phyloP scores from a whole-genome alignment of 2,113 vertebrate species.

The Crocuta crocuta region DNA sequence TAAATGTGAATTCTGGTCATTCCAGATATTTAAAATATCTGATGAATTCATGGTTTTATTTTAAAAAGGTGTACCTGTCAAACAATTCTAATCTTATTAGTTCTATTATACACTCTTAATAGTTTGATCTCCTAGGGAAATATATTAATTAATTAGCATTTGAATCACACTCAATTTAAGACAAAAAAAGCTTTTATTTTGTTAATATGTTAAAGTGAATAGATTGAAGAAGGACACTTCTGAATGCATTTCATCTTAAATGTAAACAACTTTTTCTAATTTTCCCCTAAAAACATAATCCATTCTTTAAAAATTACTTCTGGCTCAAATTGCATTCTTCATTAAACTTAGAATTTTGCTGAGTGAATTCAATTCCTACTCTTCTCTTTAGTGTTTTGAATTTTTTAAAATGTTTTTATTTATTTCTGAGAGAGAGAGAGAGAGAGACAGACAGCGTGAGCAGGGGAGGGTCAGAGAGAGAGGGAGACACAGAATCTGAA shows the following conservation, averaged over 20 bases:
- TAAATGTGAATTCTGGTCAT: slow-evolving; percentile 11
- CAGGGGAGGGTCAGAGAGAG: too few relatives aligned
- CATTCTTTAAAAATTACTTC: slow-evolving; percentile 52
- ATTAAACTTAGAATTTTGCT: not conserved
- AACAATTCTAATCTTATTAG: slow-evolving; percentile 14
- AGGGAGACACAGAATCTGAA: too few relatives aligned
- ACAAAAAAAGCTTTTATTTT: slow-evolving; percentile 46
- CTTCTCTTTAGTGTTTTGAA: not conserved
- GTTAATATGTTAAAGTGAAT: slow-evolving; percentile 57
- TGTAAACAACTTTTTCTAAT: slow-evolving; percentile 53
- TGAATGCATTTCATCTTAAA: slow-evolving; percentile 46
- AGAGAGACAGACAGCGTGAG: too few relatives aligned
- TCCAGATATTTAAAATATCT: slow-evolving; percentile 43
- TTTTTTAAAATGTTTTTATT: too few relatives aligned
- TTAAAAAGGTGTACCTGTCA: slow-evolving; percentile 31
- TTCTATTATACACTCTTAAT: slow-evolving; percentile 39
- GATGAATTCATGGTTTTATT: slow-evolving; percentile 32
- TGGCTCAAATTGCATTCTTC: slow-evolving; percentile 36
- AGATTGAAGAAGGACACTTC: slow-evolving; percentile 42
- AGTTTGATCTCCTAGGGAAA: slow-evolving; percentile 35
- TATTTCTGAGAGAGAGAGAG: too few relatives aligned
- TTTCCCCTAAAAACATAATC: slow-evolving; percentile 30
- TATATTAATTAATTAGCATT: slow-evolving; percentile 59
- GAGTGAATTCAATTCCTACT: not conserved
- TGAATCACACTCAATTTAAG: slow-evolving; percentile 59